Conservation (phyloP, 37 sponge, comb jelly and placozoan species). For the Amphimedon queenslandica region DNA sequence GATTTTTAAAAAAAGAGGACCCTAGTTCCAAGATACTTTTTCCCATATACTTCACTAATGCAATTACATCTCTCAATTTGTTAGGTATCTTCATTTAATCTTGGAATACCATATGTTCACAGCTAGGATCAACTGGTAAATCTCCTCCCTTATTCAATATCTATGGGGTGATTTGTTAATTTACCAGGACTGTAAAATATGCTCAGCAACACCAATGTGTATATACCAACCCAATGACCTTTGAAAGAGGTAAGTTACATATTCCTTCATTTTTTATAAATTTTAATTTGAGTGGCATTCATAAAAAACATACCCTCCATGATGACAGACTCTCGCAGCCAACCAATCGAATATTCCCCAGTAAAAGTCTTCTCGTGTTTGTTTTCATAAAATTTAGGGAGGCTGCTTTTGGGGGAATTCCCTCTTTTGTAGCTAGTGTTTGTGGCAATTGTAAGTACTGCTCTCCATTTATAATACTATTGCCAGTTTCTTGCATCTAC, state of each 20-base stretch:
- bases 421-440: background rate
- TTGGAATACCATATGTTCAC: too few species aligned
- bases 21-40: background rate
- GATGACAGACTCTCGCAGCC: background rate
- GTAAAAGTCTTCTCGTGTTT: background rate
- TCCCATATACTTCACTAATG: background rate
- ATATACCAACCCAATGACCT: background rate
- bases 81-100: too few species aligned
- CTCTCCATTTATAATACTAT: background rate
- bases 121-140: background rate
- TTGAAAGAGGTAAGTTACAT: background rate
- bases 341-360: background rate
- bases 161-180: background rate
- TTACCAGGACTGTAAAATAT: background rate
- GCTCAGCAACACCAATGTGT: background rate
- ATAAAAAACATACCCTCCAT: conserved; percentile 7
- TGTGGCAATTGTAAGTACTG: conserved; percentile 1
- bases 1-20: background rate
- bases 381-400: background rate
- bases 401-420: background rate
- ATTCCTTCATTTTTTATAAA: background rate
- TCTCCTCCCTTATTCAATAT: background rate
- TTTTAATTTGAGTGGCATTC: background rate
- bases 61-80: background rate
- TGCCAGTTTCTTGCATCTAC: background rate